A percentile compares a stretch with the other conserved stretches of the same genome.
Evolutionary conservation across 2,797 vertebrate genomes (phyloP).

Genomic region (Parambassis ranga): DNA sequence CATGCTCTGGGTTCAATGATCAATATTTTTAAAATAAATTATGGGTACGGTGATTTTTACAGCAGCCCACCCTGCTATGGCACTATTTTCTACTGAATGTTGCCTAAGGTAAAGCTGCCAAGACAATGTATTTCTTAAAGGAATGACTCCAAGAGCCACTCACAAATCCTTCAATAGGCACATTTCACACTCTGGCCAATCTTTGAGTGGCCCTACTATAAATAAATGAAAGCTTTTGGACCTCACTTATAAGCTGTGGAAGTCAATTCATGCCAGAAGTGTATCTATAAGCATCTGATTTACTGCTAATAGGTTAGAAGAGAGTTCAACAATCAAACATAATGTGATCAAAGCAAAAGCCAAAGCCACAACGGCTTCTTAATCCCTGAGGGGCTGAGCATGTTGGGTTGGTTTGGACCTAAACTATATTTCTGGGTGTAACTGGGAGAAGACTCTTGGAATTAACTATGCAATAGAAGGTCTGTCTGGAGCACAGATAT

Average conservation of each 20-base stretch:
- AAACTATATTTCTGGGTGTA: constrained; percentile 17
- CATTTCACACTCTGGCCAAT: not conserved
- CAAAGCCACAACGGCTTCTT: constrained; percentile 46
- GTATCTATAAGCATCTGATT: constrained; percentile 38
- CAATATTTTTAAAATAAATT: not conserved
- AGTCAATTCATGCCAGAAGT: constrained; percentile 37
- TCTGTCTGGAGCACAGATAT: too few relatives aligned
- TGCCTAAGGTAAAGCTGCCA: not conserved
- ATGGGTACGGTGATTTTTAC: not conserved
- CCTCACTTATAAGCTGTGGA: constrained; percentile 16
- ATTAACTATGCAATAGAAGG: too few relatives aligned
- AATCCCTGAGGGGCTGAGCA: constrained; percentile 39
- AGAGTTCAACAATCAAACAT: constrained; percentile 30
- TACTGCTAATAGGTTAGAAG: constrained; percentile 25
- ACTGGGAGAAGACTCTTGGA: constrained; percentile 21
- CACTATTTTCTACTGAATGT: not conserved
- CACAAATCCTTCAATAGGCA: constrained; percentile 9
- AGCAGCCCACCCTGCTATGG: not conserved
- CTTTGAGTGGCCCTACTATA: not conserved
- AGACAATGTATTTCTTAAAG: constrained; percentile 11
- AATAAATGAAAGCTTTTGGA: constrained; percentile 26
- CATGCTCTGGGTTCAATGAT: not conserved
- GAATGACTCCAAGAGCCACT: constrained; percentile 13
- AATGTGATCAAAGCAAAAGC: constrained; percentile 25
- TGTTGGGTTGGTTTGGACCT: constrained; percentile 30